Base-by-base conservation (phyloP, 2,113 vertebrate genomes). In the Tamias sibiricus region DNA sequence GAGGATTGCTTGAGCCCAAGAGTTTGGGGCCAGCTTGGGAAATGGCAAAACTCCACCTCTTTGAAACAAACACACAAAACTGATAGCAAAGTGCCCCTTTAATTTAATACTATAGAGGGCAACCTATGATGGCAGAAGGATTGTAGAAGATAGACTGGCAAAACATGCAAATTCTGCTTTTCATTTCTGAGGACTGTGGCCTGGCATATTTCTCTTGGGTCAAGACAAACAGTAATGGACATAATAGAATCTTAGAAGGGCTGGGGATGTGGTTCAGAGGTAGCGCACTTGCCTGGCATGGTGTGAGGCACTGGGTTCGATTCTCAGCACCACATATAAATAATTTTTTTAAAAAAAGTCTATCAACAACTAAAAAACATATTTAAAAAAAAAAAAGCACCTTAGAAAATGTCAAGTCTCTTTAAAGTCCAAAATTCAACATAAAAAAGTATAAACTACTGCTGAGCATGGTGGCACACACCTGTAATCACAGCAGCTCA, bases 391-490 rank as follows among this genome's bases (percentile, higher is more conserved):
- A n/a, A n/a, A n/a, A n/a, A n/a, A n/a, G n/a, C n/a, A n/a, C n/a
- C n/a, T n/a, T n/a, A n/a, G n/a, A 91, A 95, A 96, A 84, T 49
- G 52, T 37, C 28, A 20, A 22, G 40, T 94, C 71, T 84, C 37
- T 76, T 82, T 87, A 85, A 95, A 96, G 71, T 80, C 69, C 54
- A 87, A 75, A 49, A 74, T 75, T 47, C 5, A 91, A 91, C 13
- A 83, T 22, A 26, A 26, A 96, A 93, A 30, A 88, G 47, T 95
- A n/a, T n/a, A 42, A 80, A 81, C 57, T 87, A 42, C 71, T 80
- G 11, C 62, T 49, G 12, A 10, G 11, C 47, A 12, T 12, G 13
- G 47, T 49, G 13, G 47, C 47, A 1, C 47, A 49, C 47, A 2
- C 47, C 47, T 49, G 47, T 49, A 49, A 49, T 49, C 47, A 10